These are phyloP conservation scores for Platysteira castanea DNA, from an alignment of 2,113 vertebrate species.

Conservation along the genomic window DNA sequence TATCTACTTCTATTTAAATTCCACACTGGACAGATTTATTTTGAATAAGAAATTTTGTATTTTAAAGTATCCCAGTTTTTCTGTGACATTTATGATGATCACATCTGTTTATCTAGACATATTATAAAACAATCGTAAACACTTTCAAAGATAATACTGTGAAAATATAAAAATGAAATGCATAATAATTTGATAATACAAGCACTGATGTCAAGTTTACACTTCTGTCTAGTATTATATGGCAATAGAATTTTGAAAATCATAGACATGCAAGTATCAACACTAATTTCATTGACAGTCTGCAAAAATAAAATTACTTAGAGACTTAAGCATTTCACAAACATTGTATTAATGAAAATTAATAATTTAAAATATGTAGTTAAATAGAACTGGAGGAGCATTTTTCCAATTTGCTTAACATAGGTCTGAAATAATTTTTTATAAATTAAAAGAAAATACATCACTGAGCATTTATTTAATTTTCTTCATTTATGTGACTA, in stretches of 20 bases:
- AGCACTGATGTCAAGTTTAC: background rate
- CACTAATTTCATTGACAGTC: background rate
- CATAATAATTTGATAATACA: background rate
- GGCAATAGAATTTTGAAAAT: background rate
- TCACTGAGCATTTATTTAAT: background rate
- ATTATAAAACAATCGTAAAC: background rate
- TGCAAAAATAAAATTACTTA: background rate
- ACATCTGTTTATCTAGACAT: background rate
- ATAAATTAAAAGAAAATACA: background rate
- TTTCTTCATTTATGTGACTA: background rate
- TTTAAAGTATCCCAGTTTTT: background rate
- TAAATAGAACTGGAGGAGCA: background rate
- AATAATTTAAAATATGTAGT: background rate
- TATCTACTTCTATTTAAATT: background rate
- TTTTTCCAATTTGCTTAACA: fast-evolving
- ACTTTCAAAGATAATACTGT: background rate
- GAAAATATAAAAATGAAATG: background rate
- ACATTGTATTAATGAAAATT: background rate
- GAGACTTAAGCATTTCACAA: background rate
- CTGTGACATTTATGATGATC: background rate
- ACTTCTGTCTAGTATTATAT: background rate
- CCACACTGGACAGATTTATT: background rate
- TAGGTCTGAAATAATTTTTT: background rate
- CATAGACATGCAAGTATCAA: background rate
- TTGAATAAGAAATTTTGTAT: background rate